Evolutionary conservation across 2,113 vertebrate species (phyloP).

Genomic region (Campylomormyrus tamandua): DNA sequence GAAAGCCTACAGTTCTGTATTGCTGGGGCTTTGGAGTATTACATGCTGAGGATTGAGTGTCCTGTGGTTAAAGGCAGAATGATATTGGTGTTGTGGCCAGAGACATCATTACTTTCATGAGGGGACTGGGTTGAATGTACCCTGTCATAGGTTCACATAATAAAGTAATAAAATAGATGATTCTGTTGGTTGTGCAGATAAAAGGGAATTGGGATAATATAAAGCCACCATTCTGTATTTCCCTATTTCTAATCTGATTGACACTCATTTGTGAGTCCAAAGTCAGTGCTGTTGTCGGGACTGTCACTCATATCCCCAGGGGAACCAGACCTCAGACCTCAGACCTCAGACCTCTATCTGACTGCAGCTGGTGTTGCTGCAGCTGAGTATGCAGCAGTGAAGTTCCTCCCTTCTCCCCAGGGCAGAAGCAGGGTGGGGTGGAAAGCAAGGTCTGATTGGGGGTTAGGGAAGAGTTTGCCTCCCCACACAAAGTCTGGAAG

Average conservation of each 20-base stretch:
- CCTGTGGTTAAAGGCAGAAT: background rate
- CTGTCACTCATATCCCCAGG: background rate
- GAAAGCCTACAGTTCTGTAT: background rate
- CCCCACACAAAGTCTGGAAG: background rate
- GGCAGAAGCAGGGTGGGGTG: background rate
- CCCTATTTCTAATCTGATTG: background rate
- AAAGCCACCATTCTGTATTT: background rate
- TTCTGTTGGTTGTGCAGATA: background rate
- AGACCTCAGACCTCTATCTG: background rate
- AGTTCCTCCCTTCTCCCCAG: background rate
- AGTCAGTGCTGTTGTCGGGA: background rate
- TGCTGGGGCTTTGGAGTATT: background rate
- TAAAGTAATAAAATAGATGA: background rate
- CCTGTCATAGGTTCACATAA: background rate
- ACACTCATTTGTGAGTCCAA: background rate
- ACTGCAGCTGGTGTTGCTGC: background rate
- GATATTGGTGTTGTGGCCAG: background rate
- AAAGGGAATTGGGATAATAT: background rate
- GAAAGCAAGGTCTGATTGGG: background rate
- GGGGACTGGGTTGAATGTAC: background rate
- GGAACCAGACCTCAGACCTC: background rate
- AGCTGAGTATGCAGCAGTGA: background rate
- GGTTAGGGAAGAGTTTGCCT: background rate
- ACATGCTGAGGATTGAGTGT: background rate
- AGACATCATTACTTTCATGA: background rate